These are phyloP conservation scores for Smutsia gigantea DNA, from an alignment of 2,797 vertebrate species.

Conservation along the genomic window DNA sequence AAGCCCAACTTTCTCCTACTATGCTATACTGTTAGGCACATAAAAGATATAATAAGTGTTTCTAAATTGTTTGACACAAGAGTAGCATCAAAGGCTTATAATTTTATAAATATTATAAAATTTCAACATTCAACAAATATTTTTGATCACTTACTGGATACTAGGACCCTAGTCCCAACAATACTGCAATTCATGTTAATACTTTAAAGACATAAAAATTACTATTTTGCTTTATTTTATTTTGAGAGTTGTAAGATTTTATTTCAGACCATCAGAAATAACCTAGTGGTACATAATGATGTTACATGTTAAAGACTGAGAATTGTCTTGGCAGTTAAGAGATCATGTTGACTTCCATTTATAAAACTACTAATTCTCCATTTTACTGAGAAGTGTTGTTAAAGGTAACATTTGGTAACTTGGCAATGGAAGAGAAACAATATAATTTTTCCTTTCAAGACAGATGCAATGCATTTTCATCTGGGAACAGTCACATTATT, in stretches of 20 bases:
- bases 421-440: background rate
- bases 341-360: background rate
- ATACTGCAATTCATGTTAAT: background rate
- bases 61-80: background rate
- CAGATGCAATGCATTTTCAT: background rate
- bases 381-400: background rate
- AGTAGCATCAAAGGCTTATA: background rate
- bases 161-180: background rate
- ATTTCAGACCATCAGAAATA: background rate
- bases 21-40: background rate
- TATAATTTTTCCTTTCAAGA: background rate
- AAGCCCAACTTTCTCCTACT: background rate
- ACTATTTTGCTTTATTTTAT: background rate
- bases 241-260: background rate
- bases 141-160: background rate
- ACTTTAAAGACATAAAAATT: background rate
- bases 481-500: background rate
- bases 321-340: background rate
- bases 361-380: background rate
- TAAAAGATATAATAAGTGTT: background rate
- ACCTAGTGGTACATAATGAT: background rate
- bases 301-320: background rate
- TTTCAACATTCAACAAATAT: background rate
- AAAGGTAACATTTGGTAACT: background rate
- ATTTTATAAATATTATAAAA: too few relatives aligned